Base-by-base conservation (phyloP, 1,140 invertebrate genomes). In the Chrysoperla carnea region DNA sequence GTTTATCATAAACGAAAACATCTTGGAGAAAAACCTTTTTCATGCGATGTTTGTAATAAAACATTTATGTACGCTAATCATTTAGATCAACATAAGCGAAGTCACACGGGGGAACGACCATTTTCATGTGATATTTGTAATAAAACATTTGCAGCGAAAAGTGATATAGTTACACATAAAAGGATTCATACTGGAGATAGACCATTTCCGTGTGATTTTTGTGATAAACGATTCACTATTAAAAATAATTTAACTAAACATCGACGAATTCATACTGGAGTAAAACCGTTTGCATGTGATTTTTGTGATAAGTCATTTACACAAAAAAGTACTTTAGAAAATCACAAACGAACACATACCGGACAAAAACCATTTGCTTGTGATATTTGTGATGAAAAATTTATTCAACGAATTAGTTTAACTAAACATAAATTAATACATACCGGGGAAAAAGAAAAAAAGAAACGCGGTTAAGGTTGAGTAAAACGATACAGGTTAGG, bases 371-470 rank as follows among this genome's bases (percentile, higher is more conserved):
- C 71, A 4, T 69, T 62, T 43, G 48, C 69, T 7, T 75, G 73
- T 43, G 63, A 61, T 0, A 52, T 62, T 5, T 71, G 67, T 36
- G 64, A 64, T 0, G 50, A 56, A 14, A 61, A 61, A 0, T 70
- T 71, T 37, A 43, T 46, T 1, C 40, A 48, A n/a, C 51, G 49
- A 27, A 56, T 51, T 37, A 33, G 53, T 29, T 46, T 69, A 0
- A 60, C 66, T 54, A 56, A 67, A 31, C 57, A 59, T 44, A 48
- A 42, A 29, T 46, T 55, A 9, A 59, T 50, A 11, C 71, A 75
- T 46, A 73, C 72, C 1, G 72, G 71, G 6, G 70, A 72, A 46
- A 54, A 66, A 39, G 70, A 71, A 0, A 74, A 72, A 48, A 62
- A 61, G 42, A 74, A 72, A 47, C 17, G 55, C 0, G 60, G 66